phyloP scores from a whole-genome alignment of 2,888 invertebrate species.

The Dryadula phaetusa region DNA sequence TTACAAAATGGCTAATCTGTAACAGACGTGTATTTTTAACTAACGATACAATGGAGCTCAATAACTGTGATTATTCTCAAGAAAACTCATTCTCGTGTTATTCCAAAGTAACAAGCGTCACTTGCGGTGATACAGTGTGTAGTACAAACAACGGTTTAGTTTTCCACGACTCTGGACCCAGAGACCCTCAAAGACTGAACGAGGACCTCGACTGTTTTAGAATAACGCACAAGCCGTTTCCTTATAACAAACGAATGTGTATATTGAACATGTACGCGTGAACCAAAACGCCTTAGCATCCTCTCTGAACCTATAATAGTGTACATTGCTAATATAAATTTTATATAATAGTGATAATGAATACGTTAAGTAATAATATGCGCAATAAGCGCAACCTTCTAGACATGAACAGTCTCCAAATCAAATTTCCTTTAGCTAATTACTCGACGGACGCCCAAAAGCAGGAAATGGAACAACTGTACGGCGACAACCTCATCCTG shows the following conservation, averaged over 20 bases:
- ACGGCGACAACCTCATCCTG: constrained; percentile 60
- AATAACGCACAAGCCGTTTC: constrained; percentile 64
- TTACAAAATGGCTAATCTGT: constrained; percentile 82
- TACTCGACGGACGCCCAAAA: constrained; percentile 63
- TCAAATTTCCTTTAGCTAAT: constrained; percentile 61
- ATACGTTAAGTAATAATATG: constrained; percentile 55
- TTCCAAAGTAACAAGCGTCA: constrained; percentile 56
- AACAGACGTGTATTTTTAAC: constrained; percentile 74
- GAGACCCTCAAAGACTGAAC: constrained; percentile 56
- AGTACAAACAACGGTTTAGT: constrained; percentile 50
- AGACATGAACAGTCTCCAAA: constrained; percentile 52
- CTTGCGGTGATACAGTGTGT: constrained; percentile 62
- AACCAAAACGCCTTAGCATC: constrained; percentile 65
- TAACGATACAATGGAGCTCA: constrained; percentile 77
- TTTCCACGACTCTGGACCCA: constrained; percentile 58
- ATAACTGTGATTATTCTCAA: constrained; percentile 63
- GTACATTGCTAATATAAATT: constrained; percentile 59
- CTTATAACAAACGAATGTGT: constrained; percentile 54
- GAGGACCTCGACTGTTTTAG: constrained; percentile 58
- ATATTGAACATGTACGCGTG: constrained; percentile 56
- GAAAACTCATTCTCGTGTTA: constrained; percentile 62
- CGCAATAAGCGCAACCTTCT: constrained; percentile 62
- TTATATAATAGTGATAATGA: constrained; percentile 36
- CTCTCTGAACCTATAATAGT: constrained; percentile 54
- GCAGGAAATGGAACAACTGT: constrained; percentile 60